Percentiles rank a stretch among this genome's conserved stretches.
These are phyloP conservation scores for Hypselothyrea guttata DNA, from an alignment of 2,888 invertebrate species.

Conservation along the genomic window DNA sequence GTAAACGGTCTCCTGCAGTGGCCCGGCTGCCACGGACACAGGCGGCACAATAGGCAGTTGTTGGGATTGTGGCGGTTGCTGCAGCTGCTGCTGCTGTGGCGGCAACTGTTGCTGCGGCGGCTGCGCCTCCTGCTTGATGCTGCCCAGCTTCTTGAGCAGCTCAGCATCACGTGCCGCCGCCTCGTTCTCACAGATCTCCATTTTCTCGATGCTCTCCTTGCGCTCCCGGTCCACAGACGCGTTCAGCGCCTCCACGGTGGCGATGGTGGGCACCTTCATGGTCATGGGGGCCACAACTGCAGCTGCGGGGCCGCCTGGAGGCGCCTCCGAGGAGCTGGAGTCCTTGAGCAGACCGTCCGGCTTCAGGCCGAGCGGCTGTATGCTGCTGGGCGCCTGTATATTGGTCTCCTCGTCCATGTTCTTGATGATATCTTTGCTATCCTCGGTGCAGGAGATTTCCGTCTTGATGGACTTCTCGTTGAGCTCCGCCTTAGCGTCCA, in stretches of 20 bases:
- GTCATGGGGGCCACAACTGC: slow-evolving; percentile 57
- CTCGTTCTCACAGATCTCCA: slow-evolving; percentile 65
- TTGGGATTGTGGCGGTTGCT: slow-evolving; percentile 30
- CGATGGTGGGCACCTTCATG: slow-evolving; percentile 78
- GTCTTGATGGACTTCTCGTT: slow-evolving; percentile 76
- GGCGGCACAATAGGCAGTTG: slow-evolving; percentile 33
- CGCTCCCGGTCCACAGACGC: slow-evolving; percentile 78
- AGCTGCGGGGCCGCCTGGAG: slow-evolving; percentile 8
- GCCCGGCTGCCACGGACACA: slow-evolving; percentile 39
- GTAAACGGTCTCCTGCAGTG: slow-evolving; percentile 84
- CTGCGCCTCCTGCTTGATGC: slow-evolving; percentile 81
- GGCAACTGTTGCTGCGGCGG: slow-evolving; percentile 49
- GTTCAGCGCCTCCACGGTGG: slow-evolving; percentile 76
- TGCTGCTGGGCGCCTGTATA: slow-evolving; percentile 78
- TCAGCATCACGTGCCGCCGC: slow-evolving; percentile 79
- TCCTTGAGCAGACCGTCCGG: slow-evolving; percentile 58
- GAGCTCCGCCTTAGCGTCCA: slow-evolving; percentile 81
- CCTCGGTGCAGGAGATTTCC: slow-evolving; percentile 61
- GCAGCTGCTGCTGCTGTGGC: slow-evolving; percentile 6
- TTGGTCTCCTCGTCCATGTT: slow-evolving; percentile 82
- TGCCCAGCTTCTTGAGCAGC: slow-evolving; percentile 81
- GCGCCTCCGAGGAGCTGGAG: slow-evolving; percentile 35
- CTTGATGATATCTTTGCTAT: slow-evolving; percentile 77
- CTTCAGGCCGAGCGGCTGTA: slow-evolving; percentile 46
- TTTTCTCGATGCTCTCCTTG: slow-evolving; percentile 72